Percentiles rank a stretch among this genome's conserved stretches.
These are phyloP conservation scores for Hemitrygon akajei DNA, from an alignment of 2,797 vertebrate species.

Conservation along the genomic window DNA sequence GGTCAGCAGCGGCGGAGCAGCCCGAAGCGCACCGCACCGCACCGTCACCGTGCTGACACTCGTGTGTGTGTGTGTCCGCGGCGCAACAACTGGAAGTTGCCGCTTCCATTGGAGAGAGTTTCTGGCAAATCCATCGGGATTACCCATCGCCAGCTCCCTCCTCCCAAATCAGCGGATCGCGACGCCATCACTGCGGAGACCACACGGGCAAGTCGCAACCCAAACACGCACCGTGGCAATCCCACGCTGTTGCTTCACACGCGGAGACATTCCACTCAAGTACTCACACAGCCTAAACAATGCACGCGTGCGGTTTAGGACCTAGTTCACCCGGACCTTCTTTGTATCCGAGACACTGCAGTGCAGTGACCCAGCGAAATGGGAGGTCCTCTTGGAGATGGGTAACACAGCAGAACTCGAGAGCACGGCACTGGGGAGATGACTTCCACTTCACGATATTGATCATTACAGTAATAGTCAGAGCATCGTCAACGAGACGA, in stretches of 20 bases:
- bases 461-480: background rate
- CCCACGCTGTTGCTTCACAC: background rate
- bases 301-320: background rate
- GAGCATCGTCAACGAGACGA: background rate
- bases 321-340: background rate
- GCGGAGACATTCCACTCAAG: background rate
- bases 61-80: background rate
- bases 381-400: background rate
- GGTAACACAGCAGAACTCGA: background rate
- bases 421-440: background rate
- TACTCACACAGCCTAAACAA: background rate
- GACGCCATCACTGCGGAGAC: slow-evolving; percentile 15
- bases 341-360: slow-evolving; percentile 5
- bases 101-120: background rate
- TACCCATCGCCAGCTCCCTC: background rate
- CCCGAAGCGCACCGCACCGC: no score
- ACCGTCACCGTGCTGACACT: background rate
- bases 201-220: background rate
- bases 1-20: no score
- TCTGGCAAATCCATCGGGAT: background rate
- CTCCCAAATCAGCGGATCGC: background rate
- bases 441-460: background rate
- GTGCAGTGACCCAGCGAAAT: slow-evolving; percentile 3
- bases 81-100: slow-evolving; percentile 29
- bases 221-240: background rate